These are phyloP conservation scores for Cyanistes caeruleus DNA, from an alignment of 2,113 vertebrate genomes.

Conservation along the genomic window DNA sequence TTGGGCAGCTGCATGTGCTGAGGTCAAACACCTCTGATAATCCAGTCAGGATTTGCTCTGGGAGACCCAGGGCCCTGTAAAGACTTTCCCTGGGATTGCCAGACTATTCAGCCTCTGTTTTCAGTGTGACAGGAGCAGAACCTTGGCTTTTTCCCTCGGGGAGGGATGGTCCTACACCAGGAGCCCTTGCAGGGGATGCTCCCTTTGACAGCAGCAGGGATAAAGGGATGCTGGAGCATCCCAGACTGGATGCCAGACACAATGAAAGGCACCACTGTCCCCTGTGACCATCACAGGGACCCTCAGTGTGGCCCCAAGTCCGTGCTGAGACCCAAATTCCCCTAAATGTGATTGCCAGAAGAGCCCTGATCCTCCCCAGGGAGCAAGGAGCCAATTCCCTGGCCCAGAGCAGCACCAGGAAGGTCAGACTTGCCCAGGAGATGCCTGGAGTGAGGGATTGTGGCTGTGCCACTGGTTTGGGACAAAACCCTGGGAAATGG, in stretches of 20 bases:
- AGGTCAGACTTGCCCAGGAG: neutral
- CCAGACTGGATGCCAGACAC: neutral
- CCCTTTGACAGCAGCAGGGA: neutral
- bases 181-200: rapidly evolving
- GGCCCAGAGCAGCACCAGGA: neutral
- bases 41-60: neutral
- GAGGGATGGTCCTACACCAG: neutral
- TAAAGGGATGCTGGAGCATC: neutral
- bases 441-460: neutral
- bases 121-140: neutral
- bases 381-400: neutral
- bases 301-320: rapidly evolving
- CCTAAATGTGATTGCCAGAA: rapidly evolving
- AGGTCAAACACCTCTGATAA: neutral
- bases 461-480: neutral
- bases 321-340: rapidly evolving
- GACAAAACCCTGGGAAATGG: rapidly evolving
- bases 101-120: neutral
- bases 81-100: neutral
- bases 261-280: neutral
- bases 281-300: rapidly evolving
- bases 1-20: neutral
- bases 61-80: neutral
- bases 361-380: neutral
- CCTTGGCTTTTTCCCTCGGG: neutral